Conservation (phyloP, 1,140 invertebrate species). For the Rhynchophorus ferrugineus region DNA sequence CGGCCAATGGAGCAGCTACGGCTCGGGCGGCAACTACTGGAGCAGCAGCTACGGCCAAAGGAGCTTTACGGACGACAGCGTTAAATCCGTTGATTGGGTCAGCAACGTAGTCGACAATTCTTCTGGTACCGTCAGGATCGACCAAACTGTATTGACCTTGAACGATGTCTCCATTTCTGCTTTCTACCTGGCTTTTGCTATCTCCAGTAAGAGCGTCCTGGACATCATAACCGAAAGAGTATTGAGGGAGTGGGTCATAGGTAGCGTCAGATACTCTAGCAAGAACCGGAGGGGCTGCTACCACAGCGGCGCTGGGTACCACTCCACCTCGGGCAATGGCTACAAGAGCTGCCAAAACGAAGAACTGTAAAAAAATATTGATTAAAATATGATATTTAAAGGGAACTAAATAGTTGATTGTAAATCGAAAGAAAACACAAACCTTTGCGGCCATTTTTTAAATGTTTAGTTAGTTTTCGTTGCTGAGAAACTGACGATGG, state of each 20-base stretch:
- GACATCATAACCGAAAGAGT: conserved; percentile 48
- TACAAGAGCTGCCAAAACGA: conserved; percentile 18
- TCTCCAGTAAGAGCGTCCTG: conserved; percentile 51
- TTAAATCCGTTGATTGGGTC: conserved; percentile 48
- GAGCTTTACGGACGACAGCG: conserved; percentile 39
- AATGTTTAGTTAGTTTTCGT: no score
- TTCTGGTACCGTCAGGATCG: conserved; percentile 56
- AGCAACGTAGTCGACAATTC: conserved; percentile 57
- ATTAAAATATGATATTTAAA: no score
- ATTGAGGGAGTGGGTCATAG: conserved; percentile 46
- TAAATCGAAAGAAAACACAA: no score
- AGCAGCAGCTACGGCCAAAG: conserved; percentile 35
- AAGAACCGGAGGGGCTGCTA: conserved; percentile 16
- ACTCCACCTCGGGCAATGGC: conserved; percentile 26
- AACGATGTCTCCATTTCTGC: conserved; percentile 53
- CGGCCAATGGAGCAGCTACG: conserved; percentile 33
- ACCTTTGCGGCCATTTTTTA: no score
- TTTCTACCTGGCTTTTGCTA: conserved; percentile 49
- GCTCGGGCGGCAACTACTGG: conserved; percentile 34
- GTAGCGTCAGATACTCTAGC: conserved; percentile 43
- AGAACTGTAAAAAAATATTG: no score
- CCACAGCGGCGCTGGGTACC: conserved; percentile 36
- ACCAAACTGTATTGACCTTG: conserved; percentile 55
- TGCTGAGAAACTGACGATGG: no score
- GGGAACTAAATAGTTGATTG: no score